Base-by-base conservation (phyloP, 2,888 invertebrate species). In the Unio pictorum region DNA sequence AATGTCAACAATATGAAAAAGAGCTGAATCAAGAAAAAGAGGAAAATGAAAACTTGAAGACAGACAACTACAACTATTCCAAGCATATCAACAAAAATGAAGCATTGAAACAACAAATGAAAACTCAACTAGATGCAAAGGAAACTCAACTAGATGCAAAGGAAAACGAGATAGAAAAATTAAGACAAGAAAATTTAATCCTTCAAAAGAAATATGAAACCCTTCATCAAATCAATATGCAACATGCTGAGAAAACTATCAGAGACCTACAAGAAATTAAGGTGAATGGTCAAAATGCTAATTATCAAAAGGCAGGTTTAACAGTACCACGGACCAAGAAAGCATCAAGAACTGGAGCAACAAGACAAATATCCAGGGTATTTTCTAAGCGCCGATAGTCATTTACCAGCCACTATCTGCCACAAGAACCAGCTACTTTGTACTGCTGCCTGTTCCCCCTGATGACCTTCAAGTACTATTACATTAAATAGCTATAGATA, bases 1-100 rank as follows among this genome's bases (percentile, higher is more conserved):
- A 64, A 17, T 67, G 61, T 0, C 72, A 68, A 69, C 72, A 76
- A 64, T 67, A 66, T 60, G 79, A 75, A 61, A 75, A 67, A 61
- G 76, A 76, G 15, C 64, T 81, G 4, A 65, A 63, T 28, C 68
- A 68, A 45, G 81, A 81, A 61, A 81, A 74, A 64, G 11, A 81
- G 76, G 55, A 73, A 59, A 45, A 15, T 11, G 79, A 79, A 57
- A 79, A 78, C 67, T 79, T 79, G 78, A 34, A 78, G 23, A 72
- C 61, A 65, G 79, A 81, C 56, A 64, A 81, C 4, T 79, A 81
- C 68, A 81, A 81, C 34, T 84, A 81, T 69, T 79, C 80, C 45
- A 82, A 82, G 55, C 70, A 80, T 55, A 82, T 84, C n/a, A 75
- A 79, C 34, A 75, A 75, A 68, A 71, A 81, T 18, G 83, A 85